Base-by-base conservation (phyloP, 2,888 invertebrate species). In the Xestoiulus laeticollis region DNA sequence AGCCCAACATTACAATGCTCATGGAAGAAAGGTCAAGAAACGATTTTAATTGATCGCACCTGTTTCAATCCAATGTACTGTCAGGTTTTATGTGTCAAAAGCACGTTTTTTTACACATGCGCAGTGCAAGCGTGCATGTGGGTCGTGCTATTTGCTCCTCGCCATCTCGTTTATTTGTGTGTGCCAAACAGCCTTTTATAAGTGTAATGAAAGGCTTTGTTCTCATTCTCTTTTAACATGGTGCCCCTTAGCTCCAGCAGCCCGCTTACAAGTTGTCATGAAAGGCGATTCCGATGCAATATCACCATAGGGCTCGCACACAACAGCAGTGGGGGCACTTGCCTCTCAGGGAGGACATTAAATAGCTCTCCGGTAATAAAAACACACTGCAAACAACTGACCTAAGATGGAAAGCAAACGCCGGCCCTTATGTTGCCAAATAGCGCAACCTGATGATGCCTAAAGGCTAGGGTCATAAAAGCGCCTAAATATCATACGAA, bases 161-260 rank as follows among this genome's bases (percentile, higher is more conserved):
- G 48, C 48, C 48, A 48, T 48, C 48, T 48, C n/a, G 26, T 68
- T 68, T 68, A 68, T 68, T 68, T 68, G 68, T 26, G 68, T 68
- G 68, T 68, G 68, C 68, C 68, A 68, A 68, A 68, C 68, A 68
- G 3, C 68, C 68, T 68, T 68, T 68, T n/a, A 68, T 68, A 68
- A 68, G 68, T 68, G 68, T 68, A 68, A 68, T 68, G 68, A 68
- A 68, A 68, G 68, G 68, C 68, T 68, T 68, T 68, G 68, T 68
- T 68, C 68, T 26, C 68, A 68, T 68, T 26, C 68, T n/a, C 68
- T 26, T 68, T 68, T 68, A 68, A 30, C 68, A 68, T 14, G 68
- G 68, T 68, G 68, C n/a, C 68, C 68, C 68, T 68, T 26, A 68
- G 68, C 68, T 26, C 68, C 68, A 68, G 6, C 68, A 68, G 59